These are phyloP conservation scores for Onychostoma macrolepis DNA, from an alignment of 2,113 vertebrate genomes.

Conservation along the genomic window DNA sequence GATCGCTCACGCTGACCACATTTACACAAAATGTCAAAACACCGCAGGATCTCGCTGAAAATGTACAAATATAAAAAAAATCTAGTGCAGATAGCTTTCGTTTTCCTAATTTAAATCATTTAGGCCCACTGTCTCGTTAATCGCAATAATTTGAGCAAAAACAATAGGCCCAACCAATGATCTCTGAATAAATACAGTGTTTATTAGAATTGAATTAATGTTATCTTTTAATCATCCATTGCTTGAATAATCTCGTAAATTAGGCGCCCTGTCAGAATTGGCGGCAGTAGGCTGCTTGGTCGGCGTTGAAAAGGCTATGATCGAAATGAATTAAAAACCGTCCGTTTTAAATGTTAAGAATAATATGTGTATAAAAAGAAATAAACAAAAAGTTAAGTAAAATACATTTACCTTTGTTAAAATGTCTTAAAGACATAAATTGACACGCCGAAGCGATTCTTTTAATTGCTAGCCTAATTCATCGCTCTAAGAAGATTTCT, in stretches of 20 bases:
- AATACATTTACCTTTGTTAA: neutral
- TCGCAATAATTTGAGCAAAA: neutral
- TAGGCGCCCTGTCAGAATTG: neutral
- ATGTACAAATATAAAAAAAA: neutral
- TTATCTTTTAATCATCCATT: neutral
- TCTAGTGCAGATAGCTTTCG: neutral
- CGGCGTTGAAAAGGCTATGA: neutral
- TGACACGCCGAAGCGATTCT: neutral
- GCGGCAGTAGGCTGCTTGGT: neutral
- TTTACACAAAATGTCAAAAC: neutral
- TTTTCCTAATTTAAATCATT: neutral
- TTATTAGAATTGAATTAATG: neutral
- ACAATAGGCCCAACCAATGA: neutral
- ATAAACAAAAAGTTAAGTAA: neutral
- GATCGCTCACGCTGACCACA: neutral
- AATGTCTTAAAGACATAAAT: neutral
- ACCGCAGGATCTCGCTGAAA: neutral
- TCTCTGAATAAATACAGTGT: neutral
- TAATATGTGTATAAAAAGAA: neutral
- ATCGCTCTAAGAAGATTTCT: neutral
- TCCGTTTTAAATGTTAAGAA: neutral
- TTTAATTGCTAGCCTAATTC: neutral
- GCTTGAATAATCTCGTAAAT: neutral
- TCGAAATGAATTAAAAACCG: neutral
- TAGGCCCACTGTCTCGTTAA: neutral